Evolutionary conservation across 1,140 invertebrate species (phyloP).

Genomic region (Drosophila ohnishii): DNA sequence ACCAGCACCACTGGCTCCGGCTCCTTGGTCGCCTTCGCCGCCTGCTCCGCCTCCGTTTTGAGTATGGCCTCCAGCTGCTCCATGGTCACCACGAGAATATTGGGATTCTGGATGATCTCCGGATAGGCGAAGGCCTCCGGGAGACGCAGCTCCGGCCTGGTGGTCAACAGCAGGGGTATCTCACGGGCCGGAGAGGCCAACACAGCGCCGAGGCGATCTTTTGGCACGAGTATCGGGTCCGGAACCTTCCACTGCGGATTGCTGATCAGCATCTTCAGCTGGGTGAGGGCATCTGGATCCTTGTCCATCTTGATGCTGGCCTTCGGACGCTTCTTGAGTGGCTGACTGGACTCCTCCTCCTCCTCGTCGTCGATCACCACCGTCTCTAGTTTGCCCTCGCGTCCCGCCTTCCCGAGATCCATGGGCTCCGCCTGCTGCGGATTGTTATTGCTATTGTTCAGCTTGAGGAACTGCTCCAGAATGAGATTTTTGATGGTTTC

Average conservation of each 20-base stretch:
- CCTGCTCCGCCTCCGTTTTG: conserved; percentile 84
- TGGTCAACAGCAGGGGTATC: conserved; percentile 89
- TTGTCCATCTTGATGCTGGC: conserved; percentile 79
- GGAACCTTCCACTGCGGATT: conserved; percentile 89
- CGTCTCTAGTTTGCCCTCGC: conserved; percentile 83
- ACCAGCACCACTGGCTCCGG: conserved; percentile 32
- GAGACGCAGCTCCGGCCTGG: conserved; percentile 88
- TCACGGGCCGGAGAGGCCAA: conserved; percentile 89
- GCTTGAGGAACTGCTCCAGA: conserved; percentile 78
- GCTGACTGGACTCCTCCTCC: conserved; percentile 84
- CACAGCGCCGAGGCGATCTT: conserved; percentile 88
- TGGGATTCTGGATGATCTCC: conserved; percentile 89
- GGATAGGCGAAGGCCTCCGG: conserved; percentile 89
- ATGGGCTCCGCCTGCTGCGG: conserved; percentile 86
- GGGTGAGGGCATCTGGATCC: conserved; percentile 87
- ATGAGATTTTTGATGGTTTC: conserved; percentile 81
- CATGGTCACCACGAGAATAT: conserved; percentile 90
- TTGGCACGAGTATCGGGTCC: conserved; percentile 91
- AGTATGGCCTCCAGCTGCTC: conserved; percentile 90
- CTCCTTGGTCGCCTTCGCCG: conserved; percentile 45
- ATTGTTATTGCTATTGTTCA: conserved; percentile 55
- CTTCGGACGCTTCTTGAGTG: conserved; percentile 84
- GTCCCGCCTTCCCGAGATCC: conserved; percentile 85
- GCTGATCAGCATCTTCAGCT: conserved; percentile 88
- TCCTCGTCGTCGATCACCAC: conserved; percentile 76